Evolutionary conservation across 2,888 invertebrate genomes (phyloP), one percentile per base, ranked within the genome.

Genomic region (Malthinus seriepunctatus): DNA sequence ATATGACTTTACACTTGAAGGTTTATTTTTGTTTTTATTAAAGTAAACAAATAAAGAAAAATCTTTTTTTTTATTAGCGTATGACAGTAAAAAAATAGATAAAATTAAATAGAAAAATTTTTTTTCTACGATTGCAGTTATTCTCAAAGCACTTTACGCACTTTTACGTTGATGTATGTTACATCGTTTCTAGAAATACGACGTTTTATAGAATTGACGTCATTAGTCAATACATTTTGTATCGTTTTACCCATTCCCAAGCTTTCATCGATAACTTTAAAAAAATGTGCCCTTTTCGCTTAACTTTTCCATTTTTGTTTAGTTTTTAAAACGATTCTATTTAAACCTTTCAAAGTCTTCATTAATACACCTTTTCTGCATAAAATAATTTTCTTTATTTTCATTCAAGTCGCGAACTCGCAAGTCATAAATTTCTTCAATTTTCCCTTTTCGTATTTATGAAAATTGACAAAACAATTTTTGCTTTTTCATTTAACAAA

Each of bases 191-290:
- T 39, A 39, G 14, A 39, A 15, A 39, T 42, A 42, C 23, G 39
- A 42, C 39, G 12, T 42, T 42, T 42, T 42, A 42, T 42, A 15
- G 23, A 42, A 42, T 42, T 42, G 39, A 14, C 39, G 39, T 42
- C 39, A 42, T 42, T 42, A 42, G 39, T 42, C 39, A 42, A 42
- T 42, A 42, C 9, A 42, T 42, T 42, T 15, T 42, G 39, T 15
- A 42, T 15, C 39, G 39, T 15, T 42, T 38, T 42, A 42, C 39
- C 39, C 23, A 42, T 42, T 42, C 39, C 10, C n/a, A 15, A 42
- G 39, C 39, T 42, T 42, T 42, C 12, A 42, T 42, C 39, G 39
- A 42, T 42, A 42, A 42, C 11, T 42, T 42, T 42, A 15, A 15
- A 42, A 42, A 42, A 15, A 23, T n/a, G 14, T 42, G n/a, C 39